Evolutionary conservation across 2,888 invertebrate genomes (phyloP).

Genomic region (Mesodorylaimus sp.): DNA sequence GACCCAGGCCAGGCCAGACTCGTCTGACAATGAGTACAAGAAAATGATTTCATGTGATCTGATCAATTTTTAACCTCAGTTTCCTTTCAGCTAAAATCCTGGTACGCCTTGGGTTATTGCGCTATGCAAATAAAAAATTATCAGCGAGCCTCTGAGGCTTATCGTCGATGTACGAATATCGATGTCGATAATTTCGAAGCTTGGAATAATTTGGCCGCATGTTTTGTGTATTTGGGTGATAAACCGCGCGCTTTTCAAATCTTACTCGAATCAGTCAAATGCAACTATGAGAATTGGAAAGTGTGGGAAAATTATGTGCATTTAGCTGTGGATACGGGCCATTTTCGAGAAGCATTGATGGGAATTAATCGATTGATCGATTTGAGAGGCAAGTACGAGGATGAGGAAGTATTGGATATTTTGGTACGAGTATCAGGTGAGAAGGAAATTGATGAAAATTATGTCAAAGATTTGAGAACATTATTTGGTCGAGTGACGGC

Average conservation of each 20-base stretch:
- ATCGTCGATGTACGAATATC: conserved; percentile 19
- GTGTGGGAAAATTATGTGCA: conserved; percentile 84
- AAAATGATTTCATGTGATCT: too few species aligned
- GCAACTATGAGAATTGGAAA: conserved; percentile 74
- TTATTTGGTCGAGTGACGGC: too few species aligned
- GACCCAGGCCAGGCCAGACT: too few species aligned
- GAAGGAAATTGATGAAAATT: too few species aligned
- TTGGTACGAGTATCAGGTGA: too few species aligned
- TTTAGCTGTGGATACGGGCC: conserved; percentile 64
- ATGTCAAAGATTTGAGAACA: too few species aligned
- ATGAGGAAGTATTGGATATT: conserved; percentile 52
- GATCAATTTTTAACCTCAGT: too few species aligned
- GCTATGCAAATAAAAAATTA: conserved; percentile 24
- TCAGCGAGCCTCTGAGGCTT: conserved; percentile 15
- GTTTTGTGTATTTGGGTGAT: conserved; percentile 66
- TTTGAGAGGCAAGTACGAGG: conserved; percentile 55
- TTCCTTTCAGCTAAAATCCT: conserved; percentile 16
- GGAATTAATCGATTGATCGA: conserved; percentile 69
- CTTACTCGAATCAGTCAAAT: conserved; percentile 61
- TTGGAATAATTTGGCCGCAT: conserved; percentile 92
- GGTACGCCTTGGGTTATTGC: conserved; percentile 25
- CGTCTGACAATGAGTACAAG: too few species aligned
- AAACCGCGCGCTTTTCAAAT: conserved; percentile 39
- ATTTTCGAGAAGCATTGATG: conserved; percentile 61
- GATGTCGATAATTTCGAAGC: conserved; percentile 58